phyloP scores from a whole-genome alignment of 2,888 invertebrate genomes.

The Chorisops tibialis region DNA sequence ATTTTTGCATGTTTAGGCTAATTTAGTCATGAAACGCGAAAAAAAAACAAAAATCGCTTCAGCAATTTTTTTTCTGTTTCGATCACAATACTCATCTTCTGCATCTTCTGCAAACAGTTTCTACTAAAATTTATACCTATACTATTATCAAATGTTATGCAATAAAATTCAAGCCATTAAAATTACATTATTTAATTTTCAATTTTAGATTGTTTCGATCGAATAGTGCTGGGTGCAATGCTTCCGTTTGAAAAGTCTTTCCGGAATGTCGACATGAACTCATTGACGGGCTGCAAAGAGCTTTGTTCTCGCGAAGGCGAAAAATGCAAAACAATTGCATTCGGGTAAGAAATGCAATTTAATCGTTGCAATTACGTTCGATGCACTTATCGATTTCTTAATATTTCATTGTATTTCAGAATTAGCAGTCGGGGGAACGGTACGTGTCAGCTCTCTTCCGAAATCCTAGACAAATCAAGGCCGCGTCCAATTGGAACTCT shows the following conservation, averaged over 20 bases:
- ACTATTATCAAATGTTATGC: too few species aligned
- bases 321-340: slow-evolving; percentile 62
- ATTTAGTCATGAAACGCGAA: too few species aligned
- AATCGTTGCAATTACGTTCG: neutral
- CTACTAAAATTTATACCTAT: too few species aligned
- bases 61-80: too few species aligned
- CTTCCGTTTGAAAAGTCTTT: slow-evolving; percentile 59
- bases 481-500: slow-evolving; percentile 56
- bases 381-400: neutral
- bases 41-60: too few species aligned
- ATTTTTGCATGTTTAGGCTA: too few species aligned
- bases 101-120: too few species aligned
- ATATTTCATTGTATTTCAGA: slow-evolving; percentile 43
- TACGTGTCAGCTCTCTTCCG: slow-evolving; percentile 58
- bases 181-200: slow-evolving; percentile 8
- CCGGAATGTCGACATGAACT: slow-evolving; percentile 60
- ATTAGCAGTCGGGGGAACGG: slow-evolving; percentile 62
- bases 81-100: too few species aligned
- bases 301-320: slow-evolving; percentile 61
- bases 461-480: slow-evolving; percentile 52
- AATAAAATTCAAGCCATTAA: neutral
- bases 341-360: slow-evolving; percentile 55
- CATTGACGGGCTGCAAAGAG: slow-evolving; percentile 60
- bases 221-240: slow-evolving; percentile 62
- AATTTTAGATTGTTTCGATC: slow-evolving; percentile 61